Evolutionary conservation across 2,113 vertebrate species (phyloP).

Genomic region (Lepidiolamprologus cunningtoni): DNA sequence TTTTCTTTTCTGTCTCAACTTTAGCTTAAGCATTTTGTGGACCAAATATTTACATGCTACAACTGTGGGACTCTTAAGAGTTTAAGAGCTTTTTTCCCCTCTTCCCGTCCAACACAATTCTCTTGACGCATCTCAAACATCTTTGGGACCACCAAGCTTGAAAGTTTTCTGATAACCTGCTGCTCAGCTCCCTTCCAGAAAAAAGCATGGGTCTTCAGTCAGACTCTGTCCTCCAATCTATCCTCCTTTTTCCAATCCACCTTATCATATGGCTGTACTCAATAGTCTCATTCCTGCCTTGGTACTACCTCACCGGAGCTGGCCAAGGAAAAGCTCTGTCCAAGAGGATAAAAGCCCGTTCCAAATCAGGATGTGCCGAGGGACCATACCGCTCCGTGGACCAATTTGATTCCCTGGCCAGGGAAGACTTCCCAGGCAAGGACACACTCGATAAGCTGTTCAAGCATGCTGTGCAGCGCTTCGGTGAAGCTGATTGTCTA

Average conservation of each 20-base stretch:
- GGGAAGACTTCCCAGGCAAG: slow-evolving; percentile 82
- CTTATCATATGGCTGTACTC: slow-evolving; percentile 91
- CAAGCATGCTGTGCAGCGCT: slow-evolving; percentile 78
- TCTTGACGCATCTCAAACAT: not conserved
- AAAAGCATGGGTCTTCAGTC: slow-evolving; percentile 77
- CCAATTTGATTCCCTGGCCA: slow-evolving; percentile 79
- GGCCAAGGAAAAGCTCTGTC: slow-evolving; percentile 81
- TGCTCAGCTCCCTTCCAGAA: not conserved
- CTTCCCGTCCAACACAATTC: not conserved
- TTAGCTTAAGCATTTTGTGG: not conserved
- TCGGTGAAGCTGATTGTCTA: slow-evolving; percentile 78
- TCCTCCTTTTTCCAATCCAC: slow-evolving; percentile 87
- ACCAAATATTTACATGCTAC: not conserved
- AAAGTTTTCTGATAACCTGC: not conserved
- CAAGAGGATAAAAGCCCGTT: slow-evolving; percentile 84
- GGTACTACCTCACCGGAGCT: slow-evolving; percentile 91
- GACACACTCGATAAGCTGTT: slow-evolving; percentile 94
- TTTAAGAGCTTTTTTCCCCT: not conserved
- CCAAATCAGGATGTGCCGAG: slow-evolving; percentile 74
- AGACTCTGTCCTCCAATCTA: slow-evolving; percentile 62
- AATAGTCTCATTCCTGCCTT: slow-evolving; percentile 88
- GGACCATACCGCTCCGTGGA: slow-evolving; percentile 90
- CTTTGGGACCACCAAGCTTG: not conserved
- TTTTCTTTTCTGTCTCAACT: not conserved
- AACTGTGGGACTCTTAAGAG: not conserved